Percentiles rank a stretch among this genome's conserved stretches.
These are phyloP conservation scores for Bovichtus diacanthus DNA, from an alignment of 2,797 vertebrate genomes.

Conservation along the genomic window DNA sequence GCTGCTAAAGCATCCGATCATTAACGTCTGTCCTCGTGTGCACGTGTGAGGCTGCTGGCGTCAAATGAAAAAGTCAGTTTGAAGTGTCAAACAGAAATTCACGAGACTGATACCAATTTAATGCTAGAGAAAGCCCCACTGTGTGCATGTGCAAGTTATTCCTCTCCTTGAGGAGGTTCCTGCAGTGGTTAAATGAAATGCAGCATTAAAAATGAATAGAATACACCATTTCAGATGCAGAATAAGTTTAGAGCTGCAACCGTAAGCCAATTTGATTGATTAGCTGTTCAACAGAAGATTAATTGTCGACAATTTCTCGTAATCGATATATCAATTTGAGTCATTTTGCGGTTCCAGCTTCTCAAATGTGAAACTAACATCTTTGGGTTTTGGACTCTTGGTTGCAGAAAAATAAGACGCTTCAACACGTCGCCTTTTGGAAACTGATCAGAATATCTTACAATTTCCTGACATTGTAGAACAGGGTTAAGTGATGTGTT, in stretches of 20 bases:
- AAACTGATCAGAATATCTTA: background rate
- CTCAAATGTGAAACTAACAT: background rate
- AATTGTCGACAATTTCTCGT: background rate
- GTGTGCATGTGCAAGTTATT: constrained; percentile 10
- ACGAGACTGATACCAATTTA: constrained; percentile 9
- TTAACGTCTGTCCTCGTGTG: constrained; percentile 5
- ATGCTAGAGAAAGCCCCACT: background rate
- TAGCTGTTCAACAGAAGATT: background rate
- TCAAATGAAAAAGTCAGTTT: constrained; percentile 16
- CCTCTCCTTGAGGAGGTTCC: background rate
- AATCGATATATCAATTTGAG: background rate
- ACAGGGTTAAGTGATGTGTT: background rate
- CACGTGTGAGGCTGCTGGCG: background rate
- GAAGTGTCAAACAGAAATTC: constrained; percentile 42
- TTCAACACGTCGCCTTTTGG: background rate
- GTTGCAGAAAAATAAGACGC: background rate
- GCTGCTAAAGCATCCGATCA: constrained; percentile 6
- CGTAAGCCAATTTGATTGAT: background rate
- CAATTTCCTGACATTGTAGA: background rate
- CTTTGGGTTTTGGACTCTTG: background rate
- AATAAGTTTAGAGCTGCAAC: background rate
- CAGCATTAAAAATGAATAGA: constrained; percentile 7
- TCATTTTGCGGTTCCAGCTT: background rate
- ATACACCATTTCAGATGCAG: background rate
- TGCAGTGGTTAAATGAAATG: background rate